Evolutionary conservation across 2,888 invertebrate genomes (phyloP), one percentile per base, ranked within the genome.

Genomic region (Physocephala rufipes): DNA sequence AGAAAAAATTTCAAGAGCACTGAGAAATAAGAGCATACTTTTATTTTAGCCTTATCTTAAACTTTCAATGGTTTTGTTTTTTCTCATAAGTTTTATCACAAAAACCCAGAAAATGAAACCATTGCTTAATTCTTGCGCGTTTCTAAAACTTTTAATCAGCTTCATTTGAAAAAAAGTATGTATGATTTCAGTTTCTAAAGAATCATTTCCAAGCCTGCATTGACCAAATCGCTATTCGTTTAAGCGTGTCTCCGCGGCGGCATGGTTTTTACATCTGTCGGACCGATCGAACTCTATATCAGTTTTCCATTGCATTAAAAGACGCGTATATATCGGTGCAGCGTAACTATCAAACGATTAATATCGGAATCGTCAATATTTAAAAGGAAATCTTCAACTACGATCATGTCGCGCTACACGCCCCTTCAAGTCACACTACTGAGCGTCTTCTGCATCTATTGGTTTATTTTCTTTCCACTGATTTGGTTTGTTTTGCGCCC

Each of bases 401-500:
- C 7, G 30, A 36, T 13, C 9, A 76, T 76, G 76, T 62, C 74
- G 9, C 74, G 74, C 49, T 74, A 71, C 43, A 73, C 67, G 12
- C 71, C 71, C 2, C 53, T 68, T 0, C 75, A 76, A 63, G 67
- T 70, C 51, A 69, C 73, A 19, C 71, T 78, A 49, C 59, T 78
- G 13, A 30, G 70, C 7, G 28, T 77, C 21, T 80, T 78, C 64
- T 70, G 73, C 59, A 5, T 77, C 5, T 80, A 78, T 71, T 80
- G 80, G 80, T 77, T 80, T 68, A 58, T 76, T 15, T 70, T 76
- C 24, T 80, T 80, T 62, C 78, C 79, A 3, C 53, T 78, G 9
- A 62, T 80, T 24, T 80, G 79, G 79, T 80, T 79, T 71, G 58
- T 77, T 7, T 47, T 77, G 2, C 71, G 72, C 3, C 79, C 79